A percentile compares a stretch with the other conserved stretches of the same genome.
Evolutionary conservation across 1,140 invertebrate species (phyloP).

Genomic region (Polyergus mexicanus): DNA sequence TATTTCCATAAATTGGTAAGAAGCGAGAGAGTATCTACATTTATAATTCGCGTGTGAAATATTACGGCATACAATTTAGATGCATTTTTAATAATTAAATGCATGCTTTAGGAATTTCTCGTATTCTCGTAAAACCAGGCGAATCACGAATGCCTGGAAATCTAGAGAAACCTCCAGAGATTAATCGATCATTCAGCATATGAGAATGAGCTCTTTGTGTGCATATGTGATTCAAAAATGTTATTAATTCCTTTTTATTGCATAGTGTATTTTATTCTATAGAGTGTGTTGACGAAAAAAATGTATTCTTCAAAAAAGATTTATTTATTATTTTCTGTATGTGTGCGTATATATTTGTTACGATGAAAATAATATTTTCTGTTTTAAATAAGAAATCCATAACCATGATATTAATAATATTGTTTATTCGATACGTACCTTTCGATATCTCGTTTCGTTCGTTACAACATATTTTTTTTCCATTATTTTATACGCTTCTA

Average conservation of each 20-base stretch:
- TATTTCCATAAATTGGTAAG: background rate
- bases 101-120: slow-evolving; percentile 41
- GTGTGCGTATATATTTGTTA: background rate
- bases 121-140: slow-evolving; percentile 44
- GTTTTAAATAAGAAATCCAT: slow-evolving; percentile 26
- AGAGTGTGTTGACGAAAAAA: background rate
- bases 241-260: background rate
- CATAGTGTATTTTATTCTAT: background rate
- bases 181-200: slow-evolving; percentile 55
- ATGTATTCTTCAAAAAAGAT: background rate
- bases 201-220: slow-evolving; percentile 14
- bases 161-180: slow-evolving; percentile 24
- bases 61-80: slow-evolving; percentile 15
- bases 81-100: slow-evolving; percentile 35
- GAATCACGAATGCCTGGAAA: slow-evolving; percentile 31
- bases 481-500: slow-evolving; percentile 32
- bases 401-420: slow-evolving; percentile 41
- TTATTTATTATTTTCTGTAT: background rate
- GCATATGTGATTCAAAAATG: background rate
- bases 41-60: slow-evolving; percentile 4
- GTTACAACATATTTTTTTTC: slow-evolving; percentile 42
- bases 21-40: background rate
- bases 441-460: slow-evolving; percentile 45
- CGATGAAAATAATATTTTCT: slow-evolving; percentile 34
- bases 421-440: slow-evolving; percentile 53